Evolutionary conservation across 2,797 vertebrate genomes (phyloP), one percentile per base, ranked within the genome.

Genomic region (Emys orbicularis): DNA sequence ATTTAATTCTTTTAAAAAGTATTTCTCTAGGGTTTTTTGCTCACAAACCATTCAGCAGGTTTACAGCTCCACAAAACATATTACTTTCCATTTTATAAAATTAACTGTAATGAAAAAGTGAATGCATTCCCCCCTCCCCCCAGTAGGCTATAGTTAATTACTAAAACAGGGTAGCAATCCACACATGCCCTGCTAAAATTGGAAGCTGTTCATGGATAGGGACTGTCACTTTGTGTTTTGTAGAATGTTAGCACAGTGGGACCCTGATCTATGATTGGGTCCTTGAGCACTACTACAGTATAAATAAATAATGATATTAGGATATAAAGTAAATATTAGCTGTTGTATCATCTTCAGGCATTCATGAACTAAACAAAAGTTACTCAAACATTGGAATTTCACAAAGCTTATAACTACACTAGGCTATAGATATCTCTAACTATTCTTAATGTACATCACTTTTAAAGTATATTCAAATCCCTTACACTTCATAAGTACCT

Each of bases 41-140:
- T 79, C 31, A 72, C 76, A n/a, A 86, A 57, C 52, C 85, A 56
- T 31, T 76, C 88, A 47, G 44, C 81, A n/a, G 61, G 11, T 53
- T 81, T 91, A 16, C 2, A 11, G 21, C 0, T 0, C 90, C 59
- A 41, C 49, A 12, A 16, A 79, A 21, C 29, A 6, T 13, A 25
- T 61, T 91, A n/a, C 12, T 87, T 94, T 94, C 8, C 44, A 31
- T 83, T 4, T 6, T 72, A 2, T 85, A n/a, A n/a, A 18, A 44
- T 44, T 19, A 65, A 65, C 61, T 65, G 34, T 34, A 13, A 61
- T 61, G 31, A 31, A 34, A 61, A 61, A 61, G 31, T 61, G 59
- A 61, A 61, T 61, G 25, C 29, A 31, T 61, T 61, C 6, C 31
- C 57, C 25, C 10, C 29, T 44, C 5, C 57, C 25, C 57, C 57